Evolutionary conservation across 2,888 invertebrate genomes (phyloP).

Genomic region (Philaethria dido): DNA sequence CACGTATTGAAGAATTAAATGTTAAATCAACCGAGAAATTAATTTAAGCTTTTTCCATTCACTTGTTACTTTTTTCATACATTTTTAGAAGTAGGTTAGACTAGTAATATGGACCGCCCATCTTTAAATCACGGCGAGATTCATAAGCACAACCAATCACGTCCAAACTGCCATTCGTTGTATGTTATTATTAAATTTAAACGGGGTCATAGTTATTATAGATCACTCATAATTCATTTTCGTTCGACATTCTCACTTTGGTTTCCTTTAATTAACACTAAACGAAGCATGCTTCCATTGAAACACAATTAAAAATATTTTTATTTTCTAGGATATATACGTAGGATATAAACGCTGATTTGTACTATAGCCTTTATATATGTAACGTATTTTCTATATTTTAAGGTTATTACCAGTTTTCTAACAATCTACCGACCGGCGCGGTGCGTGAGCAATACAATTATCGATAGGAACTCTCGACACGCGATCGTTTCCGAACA

Average conservation of each 20-base stretch:
- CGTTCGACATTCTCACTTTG: not conserved
- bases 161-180: too few species aligned
- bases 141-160: too few species aligned
- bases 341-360: not conserved
- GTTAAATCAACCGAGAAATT: too few species aligned
- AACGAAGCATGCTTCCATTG: not conserved
- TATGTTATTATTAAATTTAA: too few species aligned
- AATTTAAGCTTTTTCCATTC: too few species aligned
- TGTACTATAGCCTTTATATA: not conserved
- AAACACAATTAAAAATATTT: not conserved
- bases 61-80: too few species aligned
- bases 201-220: too few species aligned
- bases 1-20: too few species aligned
- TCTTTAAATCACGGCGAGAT: too few species aligned
- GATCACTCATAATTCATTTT: too few species aligned
- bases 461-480: conserved; percentile 35
- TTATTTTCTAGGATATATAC: not conserved
- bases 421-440: conserved; percentile 15
- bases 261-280: not conserved
- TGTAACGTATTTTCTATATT: conserved; percentile 16
- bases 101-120: too few species aligned
- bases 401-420: conserved; percentile 26
- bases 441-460: conserved; percentile 31
- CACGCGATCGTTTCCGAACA: conserved; percentile 36
- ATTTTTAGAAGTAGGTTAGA: too few species aligned